A percentile compares a stretch with the other conserved stretches of the same genome.
These are phyloP conservation scores for Euphydryas editha DNA, from an alignment of 2,888 invertebrate species.

Conservation along the genomic window DNA sequence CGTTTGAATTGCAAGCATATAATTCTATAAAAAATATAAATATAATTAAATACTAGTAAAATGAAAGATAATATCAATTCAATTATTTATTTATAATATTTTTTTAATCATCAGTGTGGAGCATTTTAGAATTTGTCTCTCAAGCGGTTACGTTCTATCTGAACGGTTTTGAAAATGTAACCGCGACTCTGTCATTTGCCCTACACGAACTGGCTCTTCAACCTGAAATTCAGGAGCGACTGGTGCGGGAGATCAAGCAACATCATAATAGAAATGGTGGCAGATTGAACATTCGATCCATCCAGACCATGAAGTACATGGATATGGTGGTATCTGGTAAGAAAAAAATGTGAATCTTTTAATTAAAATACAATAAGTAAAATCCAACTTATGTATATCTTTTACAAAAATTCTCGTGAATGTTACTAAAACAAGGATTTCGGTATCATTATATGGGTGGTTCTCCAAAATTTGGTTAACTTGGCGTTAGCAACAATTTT, in stretches of 20 bases:
- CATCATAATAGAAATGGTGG: conserved; percentile 58
- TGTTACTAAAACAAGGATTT: too few relatives aligned
- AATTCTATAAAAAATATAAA: too few relatives aligned
- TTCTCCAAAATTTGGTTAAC: too few relatives aligned
- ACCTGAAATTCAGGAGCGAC: conserved; percentile 76
- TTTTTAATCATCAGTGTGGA: conserved; percentile 46
- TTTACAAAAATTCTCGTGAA: too few relatives aligned
- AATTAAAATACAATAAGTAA: too few relatives aligned
- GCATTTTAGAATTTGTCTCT: conserved; percentile 59
- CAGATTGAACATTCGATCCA: conserved; percentile 65
- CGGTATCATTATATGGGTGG: too few relatives aligned
- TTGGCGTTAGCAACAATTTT: too few relatives aligned
- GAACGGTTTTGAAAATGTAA: conserved; percentile 75
- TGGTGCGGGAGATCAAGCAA: conserved; percentile 77
- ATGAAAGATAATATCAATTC: too few relatives aligned
- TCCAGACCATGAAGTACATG: conserved; percentile 79
- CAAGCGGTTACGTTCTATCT: conserved; percentile 76
- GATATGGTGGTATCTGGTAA: conserved; percentile 81
- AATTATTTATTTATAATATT: too few relatives aligned
- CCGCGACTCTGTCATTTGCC: conserved; percentile 67
- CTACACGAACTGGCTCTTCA: conserved; percentile 80
- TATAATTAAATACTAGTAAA: too few relatives aligned
- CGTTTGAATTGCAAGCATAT: too few relatives aligned
- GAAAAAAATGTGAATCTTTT: not conserved
- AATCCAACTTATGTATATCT: too few relatives aligned